These are phyloP conservation scores for Cettia cetti DNA, from an alignment of 2,113 vertebrate genomes.

Conservation along the genomic window DNA sequence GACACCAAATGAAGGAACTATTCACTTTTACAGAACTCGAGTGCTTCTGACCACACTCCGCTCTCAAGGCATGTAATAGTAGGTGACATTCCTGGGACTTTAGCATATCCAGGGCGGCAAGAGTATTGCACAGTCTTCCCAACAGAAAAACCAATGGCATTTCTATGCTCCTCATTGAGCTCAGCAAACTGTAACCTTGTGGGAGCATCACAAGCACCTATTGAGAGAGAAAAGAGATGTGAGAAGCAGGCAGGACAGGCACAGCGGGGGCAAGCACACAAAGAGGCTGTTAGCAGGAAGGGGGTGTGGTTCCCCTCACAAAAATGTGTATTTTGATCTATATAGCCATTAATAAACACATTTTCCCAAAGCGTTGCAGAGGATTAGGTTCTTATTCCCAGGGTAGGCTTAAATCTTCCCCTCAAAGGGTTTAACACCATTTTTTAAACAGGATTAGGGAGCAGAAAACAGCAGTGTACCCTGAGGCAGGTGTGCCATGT, in stretches of 20 bases:
- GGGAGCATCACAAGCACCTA: slow-evolving; percentile 59
- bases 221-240: slow-evolving; percentile 26
- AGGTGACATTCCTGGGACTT: not conserved
- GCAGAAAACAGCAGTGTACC: not conserved
- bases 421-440: not conserved
- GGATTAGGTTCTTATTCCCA: not conserved
- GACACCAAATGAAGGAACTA: slow-evolving; percentile 53
- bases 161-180: not conserved
- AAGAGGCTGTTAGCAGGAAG: not conserved
- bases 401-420: not conserved
- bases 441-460: not conserved
- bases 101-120: slow-evolving; percentile 59
- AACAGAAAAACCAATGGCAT: slow-evolving; percentile 58
- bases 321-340: not conserved
- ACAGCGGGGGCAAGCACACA: fast-evolving
- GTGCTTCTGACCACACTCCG: slow-evolving; percentile 58
- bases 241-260: not conserved
- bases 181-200: slow-evolving; percentile 59
- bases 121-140: slow-evolving; percentile 56
- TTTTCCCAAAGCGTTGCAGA: not conserved
- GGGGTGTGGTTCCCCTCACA: not conserved
- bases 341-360: not conserved
- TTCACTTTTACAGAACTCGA: slow-evolving; percentile 68
- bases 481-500: not conserved
- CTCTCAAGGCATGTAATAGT: slow-evolving; percentile 45